Conservation (phyloP, 2,113 vertebrate genomes). For the Proterorhinus semilunaris region DNA sequence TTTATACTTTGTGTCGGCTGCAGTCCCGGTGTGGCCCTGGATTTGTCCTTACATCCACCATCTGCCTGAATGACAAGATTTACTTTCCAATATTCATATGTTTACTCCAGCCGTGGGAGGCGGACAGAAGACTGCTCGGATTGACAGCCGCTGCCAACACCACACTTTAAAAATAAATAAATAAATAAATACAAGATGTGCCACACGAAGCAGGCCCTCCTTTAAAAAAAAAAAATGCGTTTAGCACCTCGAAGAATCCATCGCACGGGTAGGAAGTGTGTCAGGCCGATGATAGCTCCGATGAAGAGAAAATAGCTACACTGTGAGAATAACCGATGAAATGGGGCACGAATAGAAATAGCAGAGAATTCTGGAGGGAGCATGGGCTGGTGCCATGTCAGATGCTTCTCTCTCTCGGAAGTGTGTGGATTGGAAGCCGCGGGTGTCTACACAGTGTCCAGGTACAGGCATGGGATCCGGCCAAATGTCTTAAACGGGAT, state of each 20-base stretch:
- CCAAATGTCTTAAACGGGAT: slow-evolving; percentile 82
- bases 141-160: slow-evolving; percentile 32
- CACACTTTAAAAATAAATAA: background rate
- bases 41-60: background rate
- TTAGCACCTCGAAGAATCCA: slow-evolving; percentile 10
- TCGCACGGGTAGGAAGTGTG: slow-evolving; percentile 12
- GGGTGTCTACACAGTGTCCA: slow-evolving; percentile 53
- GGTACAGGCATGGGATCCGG: slow-evolving; percentile 60
- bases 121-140: slow-evolving; percentile 1
- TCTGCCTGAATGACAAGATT: background rate
- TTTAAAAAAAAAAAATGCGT: background rate
- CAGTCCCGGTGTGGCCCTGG: too few relatives aligned
- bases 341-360: slow-evolving; percentile 67
- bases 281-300: slow-evolving; percentile 41
- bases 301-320: slow-evolving; percentile 48
- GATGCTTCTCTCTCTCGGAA: slow-evolving; percentile 17
- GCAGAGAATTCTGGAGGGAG: slow-evolving; percentile 44
- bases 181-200: background rate
- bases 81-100: background rate
- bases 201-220: background rate
- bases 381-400: slow-evolving; percentile 41
- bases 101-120: slow-evolving; percentile 8
- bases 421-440: slow-evolving; percentile 27
- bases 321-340: slow-evolving; percentile 54
- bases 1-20: too few relatives aligned